Evolutionary conservation across 2,888 invertebrate species (phyloP), one percentile per base, ranked within the genome.

Genomic region (Epistrophella euchroma): DNA sequence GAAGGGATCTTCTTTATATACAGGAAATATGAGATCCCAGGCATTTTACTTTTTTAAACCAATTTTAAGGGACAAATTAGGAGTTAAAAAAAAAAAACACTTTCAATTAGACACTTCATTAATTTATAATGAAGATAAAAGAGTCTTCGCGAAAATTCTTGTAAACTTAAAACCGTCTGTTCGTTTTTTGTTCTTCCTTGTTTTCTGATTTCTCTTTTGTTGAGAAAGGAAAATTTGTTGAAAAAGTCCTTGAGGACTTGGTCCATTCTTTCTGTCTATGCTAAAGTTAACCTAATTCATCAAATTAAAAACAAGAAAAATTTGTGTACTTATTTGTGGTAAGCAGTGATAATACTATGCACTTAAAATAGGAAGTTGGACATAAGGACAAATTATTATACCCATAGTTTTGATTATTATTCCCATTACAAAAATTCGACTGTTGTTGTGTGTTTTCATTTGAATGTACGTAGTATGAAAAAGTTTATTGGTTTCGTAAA

Each of bases 21-120:
- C 2, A 17, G 43, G n/a, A n/a, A n/a, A 43, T 45, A 66, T 47
- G 4, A 19, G 3, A 32, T 64, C 28, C 6, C 13, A 32, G 19
- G 32, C 9, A 10, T 32, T 66, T 43, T 9, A 10, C n/a, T 64
- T 45, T 45, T 25, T 28, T 25, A 35, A 35, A 11, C 10, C 9
- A 32, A 19, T 22, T 60, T 22, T 37, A 15, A 32, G 7, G 0
- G 52, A 37, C n/a, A 52, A 37, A 52, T 64, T 45, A 64, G 15
- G n/a, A 37, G 28, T 64, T 45, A 19, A 19, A 32, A n/a, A 64
- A 2, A 28, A 43, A 73, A 45, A 58, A 66, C 43, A 37, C 22
- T 60, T 60, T 77, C 60, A 77, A 77, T 70, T 70, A 77, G 70
- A 58, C 68, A 62, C 68, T 68, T 80, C 60, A 74, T 75, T 80